Evolutionary conservation across 2,888 invertebrate genomes (phyloP).

Genomic region (Apamea monoglypha): DNA sequence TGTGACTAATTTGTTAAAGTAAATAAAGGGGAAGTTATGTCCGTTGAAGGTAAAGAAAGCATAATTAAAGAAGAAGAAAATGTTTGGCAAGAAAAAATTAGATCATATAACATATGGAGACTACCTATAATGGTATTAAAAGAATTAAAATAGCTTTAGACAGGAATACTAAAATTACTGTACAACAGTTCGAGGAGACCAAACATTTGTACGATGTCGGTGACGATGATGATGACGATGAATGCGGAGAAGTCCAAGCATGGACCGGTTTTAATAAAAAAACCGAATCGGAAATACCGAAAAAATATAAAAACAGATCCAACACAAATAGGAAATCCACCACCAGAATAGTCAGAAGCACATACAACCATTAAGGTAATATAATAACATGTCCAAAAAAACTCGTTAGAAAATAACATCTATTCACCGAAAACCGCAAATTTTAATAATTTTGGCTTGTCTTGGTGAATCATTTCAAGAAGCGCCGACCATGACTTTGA

Average conservation of each 20-base stretch:
- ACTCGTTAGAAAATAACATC: slow-evolving; percentile 7
- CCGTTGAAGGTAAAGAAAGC: slow-evolving; percentile 2
- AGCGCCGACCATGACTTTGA: slow-evolving; percentile 61
- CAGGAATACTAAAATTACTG: neutral
- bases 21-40: slow-evolving; percentile 11
- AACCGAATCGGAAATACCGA: slow-evolving; percentile 38
- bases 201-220: neutral
- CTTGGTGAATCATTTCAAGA: slow-evolving; percentile 48
- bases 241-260: neutral
- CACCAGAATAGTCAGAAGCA: slow-evolving; percentile 38
- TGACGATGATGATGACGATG: neutral
- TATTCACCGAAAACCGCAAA: slow-evolving; percentile 34
- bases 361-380: slow-evolving; percentile 22
- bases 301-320: neutral
- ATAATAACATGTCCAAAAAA: slow-evolving; percentile 12
- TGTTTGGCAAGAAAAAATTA: neutral
- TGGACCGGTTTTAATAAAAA: neutral
- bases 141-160: neutral
- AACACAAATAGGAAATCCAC: slow-evolving; percentile 23
- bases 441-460: slow-evolving; percentile 25
- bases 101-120: neutral
- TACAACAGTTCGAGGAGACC: neutral
- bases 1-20: slow-evolving; percentile 54
- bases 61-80: neutral
- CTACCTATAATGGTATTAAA: neutral